Conservation (phyloP, 2,113 vertebrate genomes). For the Mola mola region DNA sequence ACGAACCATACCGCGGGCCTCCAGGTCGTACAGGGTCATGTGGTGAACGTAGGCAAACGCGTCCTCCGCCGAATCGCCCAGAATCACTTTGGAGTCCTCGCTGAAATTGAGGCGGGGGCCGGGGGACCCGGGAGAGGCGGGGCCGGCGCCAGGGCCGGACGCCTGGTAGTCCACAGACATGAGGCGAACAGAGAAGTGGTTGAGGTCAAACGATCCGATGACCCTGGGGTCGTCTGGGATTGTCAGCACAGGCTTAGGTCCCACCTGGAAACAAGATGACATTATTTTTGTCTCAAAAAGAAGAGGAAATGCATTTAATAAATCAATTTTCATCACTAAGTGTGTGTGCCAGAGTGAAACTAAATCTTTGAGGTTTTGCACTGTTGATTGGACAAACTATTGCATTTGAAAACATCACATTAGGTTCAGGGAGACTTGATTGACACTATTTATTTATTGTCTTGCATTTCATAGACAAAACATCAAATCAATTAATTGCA, state of each 20-base stretch:
- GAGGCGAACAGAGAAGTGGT: constrained; percentile 95
- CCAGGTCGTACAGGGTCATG: constrained; percentile 93
- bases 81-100: constrained; percentile 93
- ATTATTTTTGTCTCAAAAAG: too few species aligned
- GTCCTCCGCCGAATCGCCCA: constrained; percentile 92
- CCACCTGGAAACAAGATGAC: constrained; percentile 81
- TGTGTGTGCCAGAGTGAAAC: too few species aligned
- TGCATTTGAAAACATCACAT: too few species aligned
- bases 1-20: constrained; percentile 93
- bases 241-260: constrained; percentile 92
- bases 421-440: too few species aligned
- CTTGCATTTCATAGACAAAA: too few species aligned
- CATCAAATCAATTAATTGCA: too few species aligned
- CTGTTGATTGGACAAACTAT: too few species aligned
- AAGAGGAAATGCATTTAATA: too few species aligned
- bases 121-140: constrained; percentile 72
- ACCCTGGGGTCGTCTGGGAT: constrained; percentile 87
- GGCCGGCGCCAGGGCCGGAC: constrained; percentile 86
- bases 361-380: too few species aligned
- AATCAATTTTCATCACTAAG: too few species aligned
- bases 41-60: constrained; percentile 94
- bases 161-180: constrained; percentile 99
- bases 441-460: too few species aligned
- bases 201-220: constrained; percentile 91
- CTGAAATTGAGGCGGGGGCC: constrained; percentile 91